Percentiles rank a stretch among this genome's conserved stretches.
These are phyloP conservation scores for Nixonia krombeini DNA, from an alignment of 1,140 invertebrate species.

Conservation along the genomic window DNA sequence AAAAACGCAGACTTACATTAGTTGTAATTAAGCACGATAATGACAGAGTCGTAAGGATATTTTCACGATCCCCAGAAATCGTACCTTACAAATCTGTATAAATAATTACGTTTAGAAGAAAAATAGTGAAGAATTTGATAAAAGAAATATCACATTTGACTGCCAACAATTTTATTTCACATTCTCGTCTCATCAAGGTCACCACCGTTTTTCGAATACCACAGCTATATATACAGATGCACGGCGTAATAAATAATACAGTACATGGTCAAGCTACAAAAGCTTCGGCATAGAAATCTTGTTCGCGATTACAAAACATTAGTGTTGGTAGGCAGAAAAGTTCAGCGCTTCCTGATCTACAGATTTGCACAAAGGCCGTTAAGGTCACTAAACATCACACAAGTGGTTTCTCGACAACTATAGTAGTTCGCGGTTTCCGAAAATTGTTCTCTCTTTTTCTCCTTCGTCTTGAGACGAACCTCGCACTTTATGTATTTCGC, in stretches of 20 bases:
- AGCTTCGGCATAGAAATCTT: constrained; percentile 34
- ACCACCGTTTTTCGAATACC: constrained; percentile 26
- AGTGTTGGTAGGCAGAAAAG: constrained; percentile 14
- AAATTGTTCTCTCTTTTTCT: background rate
- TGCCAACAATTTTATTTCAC: constrained; percentile 48
- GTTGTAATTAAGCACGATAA: too few relatives aligned
- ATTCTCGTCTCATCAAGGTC: constrained; percentile 25
- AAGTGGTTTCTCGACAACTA: too few relatives aligned
- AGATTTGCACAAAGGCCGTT: background rate
- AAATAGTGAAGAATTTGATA: too few relatives aligned
- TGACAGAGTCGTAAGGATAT: too few relatives aligned
- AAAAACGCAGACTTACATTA: too few relatives aligned
- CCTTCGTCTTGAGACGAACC: too few relatives aligned
- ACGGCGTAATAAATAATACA: constrained; percentile 43
- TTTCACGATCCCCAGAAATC: too few relatives aligned
- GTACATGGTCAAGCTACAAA: constrained; percentile 37
- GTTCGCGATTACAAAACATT: constrained; percentile 28
- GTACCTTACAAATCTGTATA: too few relatives aligned
- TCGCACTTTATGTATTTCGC: too few relatives aligned
- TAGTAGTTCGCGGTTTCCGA: background rate
- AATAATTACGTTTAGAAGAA: too few relatives aligned
- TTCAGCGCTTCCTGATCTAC: constrained; percentile 12
- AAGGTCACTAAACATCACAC: background rate
- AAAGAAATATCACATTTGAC: background rate
- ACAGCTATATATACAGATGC: constrained; percentile 38